A percentile compares a stretch with the other conserved stretches of the same genome.
Evolutionary conservation across 2,888 invertebrate species (phyloP).

Genomic region (Cataglyphis altisquamis): DNA sequence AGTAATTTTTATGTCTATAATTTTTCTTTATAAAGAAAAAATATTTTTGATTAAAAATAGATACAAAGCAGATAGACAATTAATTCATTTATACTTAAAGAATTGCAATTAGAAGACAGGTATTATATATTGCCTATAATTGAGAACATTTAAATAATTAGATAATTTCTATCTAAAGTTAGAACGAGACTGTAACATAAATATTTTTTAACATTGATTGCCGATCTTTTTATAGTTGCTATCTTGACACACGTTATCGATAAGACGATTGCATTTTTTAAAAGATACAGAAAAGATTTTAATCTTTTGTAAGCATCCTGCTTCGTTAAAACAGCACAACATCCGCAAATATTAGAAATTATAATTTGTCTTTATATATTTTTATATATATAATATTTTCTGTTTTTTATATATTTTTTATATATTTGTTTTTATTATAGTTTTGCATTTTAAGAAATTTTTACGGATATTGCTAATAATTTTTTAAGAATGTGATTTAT

Average conservation of each 20-base stretch:
- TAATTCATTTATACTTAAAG: not conserved
- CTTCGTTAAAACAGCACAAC: not conserved
- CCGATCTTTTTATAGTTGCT: conserved; percentile 9
- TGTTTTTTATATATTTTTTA: not conserved
- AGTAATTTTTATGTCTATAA: not conserved
- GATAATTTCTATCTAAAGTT: not conserved
- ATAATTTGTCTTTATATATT: not conserved
- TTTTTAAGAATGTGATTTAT: not conserved
- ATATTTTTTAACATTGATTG: conserved; percentile 9
- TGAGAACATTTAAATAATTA: not conserved
- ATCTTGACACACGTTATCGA: conserved; percentile 32
- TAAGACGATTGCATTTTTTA: conserved; percentile 15
- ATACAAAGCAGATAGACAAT: not conserved
- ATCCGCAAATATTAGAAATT: not conserved
- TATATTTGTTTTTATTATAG: not conserved
- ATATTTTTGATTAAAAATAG: not conserved
- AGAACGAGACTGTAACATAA: not conserved
- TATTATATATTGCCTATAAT: conserved; percentile 14
- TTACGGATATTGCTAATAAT: not conserved
- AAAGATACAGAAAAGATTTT: conserved; percentile 13
- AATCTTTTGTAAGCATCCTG: not conserved
- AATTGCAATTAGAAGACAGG: not conserved
- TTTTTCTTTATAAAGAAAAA: not conserved
- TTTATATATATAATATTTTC: too few relatives aligned
- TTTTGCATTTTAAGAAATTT: not conserved